Conservation (phyloP, 53 echinoderm and acorn worm species). For the Henricia sp. region DNA sequence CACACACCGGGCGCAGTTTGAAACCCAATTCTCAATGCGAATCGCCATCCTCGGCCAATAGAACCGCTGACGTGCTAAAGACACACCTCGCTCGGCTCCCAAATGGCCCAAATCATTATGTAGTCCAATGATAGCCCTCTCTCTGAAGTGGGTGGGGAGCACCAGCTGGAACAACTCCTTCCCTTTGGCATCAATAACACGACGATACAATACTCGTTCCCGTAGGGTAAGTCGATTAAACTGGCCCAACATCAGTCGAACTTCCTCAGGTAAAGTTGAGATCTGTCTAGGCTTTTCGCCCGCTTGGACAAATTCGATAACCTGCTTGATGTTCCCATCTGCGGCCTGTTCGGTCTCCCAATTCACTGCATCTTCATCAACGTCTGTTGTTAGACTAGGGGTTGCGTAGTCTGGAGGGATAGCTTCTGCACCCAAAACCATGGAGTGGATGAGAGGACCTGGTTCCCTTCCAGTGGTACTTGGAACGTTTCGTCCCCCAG, state of each 20-base stretch:
- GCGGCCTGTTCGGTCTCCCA: background rate
- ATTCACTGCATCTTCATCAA: background rate
- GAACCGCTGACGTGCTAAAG: conserved; percentile 53
- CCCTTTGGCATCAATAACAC: conserved; percentile 7
- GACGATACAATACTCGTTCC: conserved; percentile 24
- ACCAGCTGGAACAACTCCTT: conserved; percentile 51
- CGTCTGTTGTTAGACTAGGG: no score
- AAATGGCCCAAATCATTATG: conserved; percentile 61
- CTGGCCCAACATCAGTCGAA: conserved; percentile 14
- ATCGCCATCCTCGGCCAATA: conserved; percentile 63
- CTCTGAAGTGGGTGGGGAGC: conserved; percentile 40
- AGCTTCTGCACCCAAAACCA: conserved; percentile 15
- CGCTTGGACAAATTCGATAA: conserved; percentile 2
- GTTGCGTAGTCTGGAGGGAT: background rate
- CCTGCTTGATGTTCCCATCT: conserved; percentile 21
- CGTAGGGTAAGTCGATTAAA: background rate
- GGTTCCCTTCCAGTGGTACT: no score
- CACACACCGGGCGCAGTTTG: conserved; percentile 38
- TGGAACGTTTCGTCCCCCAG: no score
- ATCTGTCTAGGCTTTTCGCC: background rate
- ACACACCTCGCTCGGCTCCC: conserved; percentile 42
- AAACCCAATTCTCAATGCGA: background rate
- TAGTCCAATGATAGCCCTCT: conserved; percentile 39
- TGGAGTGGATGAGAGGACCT: background rate
- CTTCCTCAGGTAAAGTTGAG: background rate